A percentile compares a stretch with the other conserved stretches of the same genome.
These are phyloP conservation scores for Peromyscus leucopus DNA, from an alignment of 2,113 vertebrate species.

Conservation along the genomic window DNA sequence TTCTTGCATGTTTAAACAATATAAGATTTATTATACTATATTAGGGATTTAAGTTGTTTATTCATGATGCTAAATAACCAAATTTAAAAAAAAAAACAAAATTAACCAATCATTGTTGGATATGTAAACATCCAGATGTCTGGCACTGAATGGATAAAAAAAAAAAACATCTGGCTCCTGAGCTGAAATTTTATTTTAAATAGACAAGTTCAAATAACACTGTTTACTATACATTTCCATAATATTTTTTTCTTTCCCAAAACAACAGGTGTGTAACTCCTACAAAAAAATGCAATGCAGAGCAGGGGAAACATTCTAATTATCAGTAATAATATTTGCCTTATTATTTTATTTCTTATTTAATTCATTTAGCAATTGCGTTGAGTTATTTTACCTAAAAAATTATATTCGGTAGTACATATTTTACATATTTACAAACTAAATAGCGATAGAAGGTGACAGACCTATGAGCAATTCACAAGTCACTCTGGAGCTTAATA, in stretches of 20 bases:
- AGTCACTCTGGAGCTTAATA: background rate
- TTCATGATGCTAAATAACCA: slow-evolving; percentile 13
- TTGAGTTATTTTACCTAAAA: background rate
- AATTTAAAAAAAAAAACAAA: slow-evolving; percentile 69
- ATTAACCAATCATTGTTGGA: slow-evolving; percentile 54
- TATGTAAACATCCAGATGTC: slow-evolving; percentile 72
- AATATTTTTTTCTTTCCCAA: background rate
- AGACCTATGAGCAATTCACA: background rate
- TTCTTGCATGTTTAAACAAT: background rate
- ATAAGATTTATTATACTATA: background rate
- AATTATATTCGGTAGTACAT: background rate
- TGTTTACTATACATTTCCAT: background rate
- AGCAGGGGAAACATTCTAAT: background rate
- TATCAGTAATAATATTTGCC: slow-evolving; percentile 34
- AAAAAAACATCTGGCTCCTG: slow-evolving; percentile 63
- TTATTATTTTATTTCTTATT: background rate
- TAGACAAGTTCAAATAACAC: slow-evolving; percentile 45
- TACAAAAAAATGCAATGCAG: background rate
- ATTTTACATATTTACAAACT: background rate
- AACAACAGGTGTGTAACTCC: background rate
- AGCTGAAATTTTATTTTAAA: slow-evolving; percentile 64
- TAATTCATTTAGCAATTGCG: background rate
- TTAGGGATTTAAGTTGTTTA: slow-evolving; percentile 58
- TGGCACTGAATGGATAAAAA: slow-evolving; percentile 43
- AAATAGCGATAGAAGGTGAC: background rate